Base-by-base conservation (phyloP, 2,797 vertebrate species). In the Eutrigla gurnardus region DNA sequence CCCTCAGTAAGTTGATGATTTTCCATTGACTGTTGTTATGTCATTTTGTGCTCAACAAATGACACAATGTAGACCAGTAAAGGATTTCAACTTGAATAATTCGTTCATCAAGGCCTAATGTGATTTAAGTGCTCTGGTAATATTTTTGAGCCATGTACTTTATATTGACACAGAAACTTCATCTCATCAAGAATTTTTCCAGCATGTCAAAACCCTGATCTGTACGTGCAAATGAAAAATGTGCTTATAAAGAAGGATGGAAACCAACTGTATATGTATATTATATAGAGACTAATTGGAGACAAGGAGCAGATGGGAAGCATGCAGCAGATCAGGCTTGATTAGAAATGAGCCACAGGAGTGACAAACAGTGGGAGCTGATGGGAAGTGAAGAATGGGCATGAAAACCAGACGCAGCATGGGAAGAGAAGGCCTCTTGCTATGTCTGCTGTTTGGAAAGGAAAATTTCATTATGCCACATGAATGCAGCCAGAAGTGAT, bases 341-440 rank as follows among this genome's bases (percentile, higher is more conserved):
- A 60, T 53, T 47, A 53, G 15, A n/a, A 71, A 33, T 12, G 6
- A 71, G 40, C 54, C 25, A 39, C n/a, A 45, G 17, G 8, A 17
- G 45, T 64, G 59, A 55, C 18, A 54, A 37, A 76, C 47, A 37
- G 17, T 1, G 12, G 40, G 36, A 18, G 61, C 9, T 7, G 32
- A 15, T 7, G 47, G 17, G 33, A 50, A 68, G 69, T 69, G 35
- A 77, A 37, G 4, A 72, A 64, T 53, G 46, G 11, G 7, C 46
- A 57, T 9, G 25, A 49, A 13, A 14, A 43, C 0, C n/a, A 58
- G 6, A 35, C 32, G 9, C 40, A 60, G 47, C 47, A 4, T 11
- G 46, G 0, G 40, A 39, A n/a, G 49, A 36, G 36, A 14, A 36
- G 17, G 3, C 25, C 9, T 18, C 18, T 37, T 64, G 10, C 36